phyloP scores from a whole-genome alignment of 2,113 vertebrate species.

The Charina bottae region DNA sequence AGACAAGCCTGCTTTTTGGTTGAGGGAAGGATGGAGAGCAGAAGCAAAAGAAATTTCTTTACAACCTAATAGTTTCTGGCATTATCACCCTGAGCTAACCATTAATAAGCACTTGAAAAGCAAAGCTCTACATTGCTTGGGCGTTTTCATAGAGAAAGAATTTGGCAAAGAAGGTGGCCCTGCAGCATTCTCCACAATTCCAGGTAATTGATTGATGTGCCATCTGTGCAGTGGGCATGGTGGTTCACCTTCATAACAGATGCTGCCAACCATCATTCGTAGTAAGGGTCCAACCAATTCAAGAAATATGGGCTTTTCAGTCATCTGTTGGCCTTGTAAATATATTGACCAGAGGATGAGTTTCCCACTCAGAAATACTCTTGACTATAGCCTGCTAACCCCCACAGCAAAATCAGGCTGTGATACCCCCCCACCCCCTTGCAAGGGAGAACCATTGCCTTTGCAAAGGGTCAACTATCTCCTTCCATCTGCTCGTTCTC shows the following conservation, averaged over 20 bases:
- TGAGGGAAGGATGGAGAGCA: neutral
- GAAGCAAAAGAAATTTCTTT: neutral
- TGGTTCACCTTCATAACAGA: neutral
- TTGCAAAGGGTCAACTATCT: neutral
- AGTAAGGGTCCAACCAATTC: neutral
- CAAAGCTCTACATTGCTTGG: neutral
- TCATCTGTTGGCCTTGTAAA: neutral
- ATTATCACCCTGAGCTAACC: neutral
- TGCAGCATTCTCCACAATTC: neutral
- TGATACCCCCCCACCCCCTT: neutral
- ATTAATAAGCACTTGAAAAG: neutral
- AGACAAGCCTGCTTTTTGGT: neutral
- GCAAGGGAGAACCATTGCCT: neutral
- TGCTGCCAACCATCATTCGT: neutral
- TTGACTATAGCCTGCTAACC: neutral
- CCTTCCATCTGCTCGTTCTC: neutral
- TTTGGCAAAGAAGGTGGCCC: neutral
- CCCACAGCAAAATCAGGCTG: neutral
- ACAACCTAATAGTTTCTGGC: neutral
- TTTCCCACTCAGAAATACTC: neutral
- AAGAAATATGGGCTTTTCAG: neutral
- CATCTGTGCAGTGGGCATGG: neutral
- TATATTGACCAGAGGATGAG: neutral
- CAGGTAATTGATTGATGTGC: neutral
- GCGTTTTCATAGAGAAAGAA: neutral